Evolutionary conservation across 2,797 vertebrate genomes (phyloP).

Genomic region (Antennarius maculatus): DNA sequence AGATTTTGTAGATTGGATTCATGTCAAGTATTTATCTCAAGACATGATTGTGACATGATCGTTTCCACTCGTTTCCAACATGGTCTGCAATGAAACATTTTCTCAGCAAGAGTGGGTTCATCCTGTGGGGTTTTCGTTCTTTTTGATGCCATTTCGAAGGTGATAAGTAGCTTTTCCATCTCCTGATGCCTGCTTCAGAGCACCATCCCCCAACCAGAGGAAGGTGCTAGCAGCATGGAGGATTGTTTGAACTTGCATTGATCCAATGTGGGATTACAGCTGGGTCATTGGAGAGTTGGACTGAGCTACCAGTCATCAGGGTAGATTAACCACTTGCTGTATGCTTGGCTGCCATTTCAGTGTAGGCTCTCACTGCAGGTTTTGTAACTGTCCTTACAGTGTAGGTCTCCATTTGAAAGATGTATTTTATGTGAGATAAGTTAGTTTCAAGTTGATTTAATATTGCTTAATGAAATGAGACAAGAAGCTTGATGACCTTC

Average conservation of each 20-base stretch:
- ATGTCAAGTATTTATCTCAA: conserved; percentile 45
- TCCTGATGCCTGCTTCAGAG: conserved; percentile 67
- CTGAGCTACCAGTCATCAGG: conserved; percentile 75
- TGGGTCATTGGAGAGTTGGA: conserved; percentile 79
- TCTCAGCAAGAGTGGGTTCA: conserved; percentile 59
- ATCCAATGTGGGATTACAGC: conserved; percentile 81
- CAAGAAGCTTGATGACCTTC: conserved; percentile 6
- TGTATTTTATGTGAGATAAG: conserved; percentile 37
- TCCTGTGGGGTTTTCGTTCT: conserved; percentile 72
- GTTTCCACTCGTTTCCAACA: conserved; percentile 42
- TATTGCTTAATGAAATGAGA: conserved; percentile 43
- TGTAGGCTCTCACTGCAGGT: conserved; percentile 46
- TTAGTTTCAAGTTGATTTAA: conserved; percentile 25
- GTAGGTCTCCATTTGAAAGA: conserved; percentile 52
- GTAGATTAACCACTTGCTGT: conserved; percentile 78
- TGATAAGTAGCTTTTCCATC: conserved; percentile 82
- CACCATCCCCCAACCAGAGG: conserved; percentile 63
- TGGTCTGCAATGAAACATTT: conserved; percentile 43
- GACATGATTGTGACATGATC: conserved; percentile 32
- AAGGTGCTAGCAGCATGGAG: conserved; percentile 75
- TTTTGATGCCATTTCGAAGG: conserved; percentile 80
- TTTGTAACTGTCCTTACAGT: conserved; percentile 52
- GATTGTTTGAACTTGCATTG: conserved; percentile 82
- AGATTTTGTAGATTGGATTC: conserved; percentile 49
- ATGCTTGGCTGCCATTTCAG: conserved; percentile 72